Evolutionary conservation across 2,888 invertebrate species (phyloP), one percentile per base, ranked within the genome.

Genomic region (Oeneis ivallda): DNA sequence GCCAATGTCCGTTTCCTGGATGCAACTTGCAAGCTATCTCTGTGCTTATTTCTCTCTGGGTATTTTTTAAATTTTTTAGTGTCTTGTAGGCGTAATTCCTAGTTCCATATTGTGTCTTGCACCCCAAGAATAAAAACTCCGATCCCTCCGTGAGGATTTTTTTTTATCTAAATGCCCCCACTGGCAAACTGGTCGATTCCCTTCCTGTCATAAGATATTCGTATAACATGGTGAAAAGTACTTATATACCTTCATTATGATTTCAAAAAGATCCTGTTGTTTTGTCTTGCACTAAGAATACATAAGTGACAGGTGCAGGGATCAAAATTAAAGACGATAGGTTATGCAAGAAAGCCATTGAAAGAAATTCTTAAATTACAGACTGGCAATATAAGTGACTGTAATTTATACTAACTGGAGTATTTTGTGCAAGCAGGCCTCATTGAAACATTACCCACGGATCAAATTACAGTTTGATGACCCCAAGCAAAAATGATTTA

Each of bases 281-380:
- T 26, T 26, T 26, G 2, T 34, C 19, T 43, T 57, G 1, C 17
- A 17, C 13, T 19, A 32, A 54, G 26, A 39, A 63, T 63, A 32
- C 54, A 26, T 61, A 59, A 57, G 41, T 37, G 37, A 64, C 32
- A 66, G 64, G 19, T n/a, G 58, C 49, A 59, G 54, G 43, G 15
- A 11, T 64, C 43, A 56, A 63, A 70, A 70, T 72, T 69, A 70
- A 67, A 70, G 67, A 59, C 69, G 57, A 62, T 34, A 19, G 43
- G 45, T 63, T 57, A 64, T 66, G 17, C 54, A 66, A 70, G 63
- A 56, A 64, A 58, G 63, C 45, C 45, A 64, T 62, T 59, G 69
- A 64, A 69, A 70, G 68, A 53, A 85, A 82, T 76, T 75, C 76
- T 76, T 68, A 83, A 84, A 87, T 87, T 84, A 85, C 79, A 84